These are phyloP conservation scores for Tipula unca DNA, from an alignment of 2,888 invertebrate genomes.

Conservation along the genomic window DNA sequence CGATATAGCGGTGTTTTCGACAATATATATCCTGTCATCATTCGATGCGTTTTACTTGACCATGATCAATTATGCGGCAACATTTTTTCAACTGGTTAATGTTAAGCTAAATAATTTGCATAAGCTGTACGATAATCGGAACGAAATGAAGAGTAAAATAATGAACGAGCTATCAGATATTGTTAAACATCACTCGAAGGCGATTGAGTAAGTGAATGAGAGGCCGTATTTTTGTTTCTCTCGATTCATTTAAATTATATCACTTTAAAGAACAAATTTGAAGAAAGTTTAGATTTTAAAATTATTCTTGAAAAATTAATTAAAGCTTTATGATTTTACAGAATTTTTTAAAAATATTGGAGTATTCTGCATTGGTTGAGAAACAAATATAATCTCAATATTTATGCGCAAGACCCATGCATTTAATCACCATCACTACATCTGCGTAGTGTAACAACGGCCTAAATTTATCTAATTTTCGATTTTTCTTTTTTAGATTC, in stretches of 20 bases:
- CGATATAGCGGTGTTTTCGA: not conserved
- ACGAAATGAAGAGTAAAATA: not conserved
- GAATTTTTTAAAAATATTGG: no score
- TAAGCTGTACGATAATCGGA: not conserved
- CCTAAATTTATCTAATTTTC: not conserved
- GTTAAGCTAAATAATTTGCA: not conserved
- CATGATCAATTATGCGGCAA: constrained; percentile 15
- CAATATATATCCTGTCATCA: not conserved
- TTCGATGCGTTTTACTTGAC: constrained; percentile 17
- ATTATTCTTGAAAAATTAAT: no score
- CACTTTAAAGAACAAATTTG: no score
- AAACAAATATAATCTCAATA: no score
- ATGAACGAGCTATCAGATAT: not conserved
- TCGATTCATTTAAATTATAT: no score
- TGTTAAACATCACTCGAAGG: not conserved
- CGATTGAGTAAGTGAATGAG: constrained; percentile 1
- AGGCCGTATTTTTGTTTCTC: no score
- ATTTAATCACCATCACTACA: no score
- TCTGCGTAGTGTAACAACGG: no score
- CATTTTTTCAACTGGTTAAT: constrained; percentile 18
- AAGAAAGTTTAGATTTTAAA: no score
- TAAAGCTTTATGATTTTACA: no score
- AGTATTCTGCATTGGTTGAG: no score
- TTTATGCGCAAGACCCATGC: no score
- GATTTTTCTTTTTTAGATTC: not conserved